phyloP scores from a whole-genome alignment of 2,888 invertebrate genomes.

The Meta bourneti region DNA sequence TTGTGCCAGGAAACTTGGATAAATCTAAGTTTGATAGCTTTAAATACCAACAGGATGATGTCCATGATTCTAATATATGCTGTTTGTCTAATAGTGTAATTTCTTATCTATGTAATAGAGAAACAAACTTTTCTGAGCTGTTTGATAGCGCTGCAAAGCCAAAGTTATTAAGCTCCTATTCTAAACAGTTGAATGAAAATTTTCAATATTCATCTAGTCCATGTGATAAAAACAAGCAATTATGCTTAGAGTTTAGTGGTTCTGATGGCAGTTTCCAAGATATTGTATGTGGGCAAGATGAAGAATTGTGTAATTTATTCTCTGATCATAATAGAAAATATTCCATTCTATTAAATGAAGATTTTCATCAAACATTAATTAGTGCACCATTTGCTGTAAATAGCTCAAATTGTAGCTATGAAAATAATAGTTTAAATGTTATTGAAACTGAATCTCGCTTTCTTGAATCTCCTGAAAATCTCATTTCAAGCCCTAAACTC shows the following conservation, averaged over 20 bases:
- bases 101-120: not conserved
- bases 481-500: not conserved
- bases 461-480: not conserved
- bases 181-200: not conserved
- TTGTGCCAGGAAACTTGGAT: no score
- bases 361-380: conserved; percentile 2
- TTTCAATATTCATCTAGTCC: not conserved
- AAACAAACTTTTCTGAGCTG: not conserved
- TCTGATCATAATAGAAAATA: not conserved
- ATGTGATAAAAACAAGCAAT: not conserved
- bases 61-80: not conserved
- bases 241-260: conserved; percentile 21
- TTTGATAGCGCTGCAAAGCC: not conserved
- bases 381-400: not conserved
- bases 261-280: conserved; percentile 28
- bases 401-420: not conserved
- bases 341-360: not conserved
- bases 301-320: not conserved
- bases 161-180: not conserved
- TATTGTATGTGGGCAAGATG: not conserved
- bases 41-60: not conserved
- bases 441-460: not conserved
- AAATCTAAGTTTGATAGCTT: not conserved
- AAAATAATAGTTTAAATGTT: not conserved
- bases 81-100: not conserved